Evolutionary conservation across 1,140 invertebrate species (phyloP), one percentile per base, ranked within the genome.

Genomic region (Agrilus planipennis): DNA sequence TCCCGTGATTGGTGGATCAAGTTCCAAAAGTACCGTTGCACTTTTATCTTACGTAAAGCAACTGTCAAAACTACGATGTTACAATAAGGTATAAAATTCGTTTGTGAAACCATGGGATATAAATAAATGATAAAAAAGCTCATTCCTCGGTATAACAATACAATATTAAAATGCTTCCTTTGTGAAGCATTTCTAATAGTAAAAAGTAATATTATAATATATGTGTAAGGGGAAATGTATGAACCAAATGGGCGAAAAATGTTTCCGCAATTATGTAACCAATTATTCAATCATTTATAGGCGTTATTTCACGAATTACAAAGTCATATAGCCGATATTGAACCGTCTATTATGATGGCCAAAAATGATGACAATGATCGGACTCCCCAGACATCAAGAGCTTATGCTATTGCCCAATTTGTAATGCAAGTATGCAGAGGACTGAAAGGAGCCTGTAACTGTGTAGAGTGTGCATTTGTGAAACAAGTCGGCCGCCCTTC

Each of bases 401-500:
- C 57, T n/a, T 47, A 58, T 40, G 54, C 49, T 3, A 48, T 51
- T 14, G 46, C 50, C 10, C 34, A 57, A 21, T 59, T 61, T 32
- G 35, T 58, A 9, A 54, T 54, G 29, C 45, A 47, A 5, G 39
- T 59, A 29, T 14, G 58, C 11, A 57, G 51, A 31, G 57, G 54
- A 1, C 9, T 60, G 7, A 46, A 34, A 31, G 55, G 55, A 7
- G 44, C 51, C 16, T 44, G 44, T 4, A 48, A 49, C 16, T 41
- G 53, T 27, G 46, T 48, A 1, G 58, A 61, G 36, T 58, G 55
- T 22, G 58, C 52, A 21, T 61, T 52, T 46, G 53, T 61, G 4
- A 41, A 47, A 10, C 58, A 61, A 46, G 45, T 47, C 7, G 54
- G 51, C 2, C 52, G 60, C 18, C 53, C 58, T 31, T 48, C 46